phyloP scores from a whole-genome alignment of 2,797 vertebrate genomes.

The Phoebastria nigripes region DNA sequence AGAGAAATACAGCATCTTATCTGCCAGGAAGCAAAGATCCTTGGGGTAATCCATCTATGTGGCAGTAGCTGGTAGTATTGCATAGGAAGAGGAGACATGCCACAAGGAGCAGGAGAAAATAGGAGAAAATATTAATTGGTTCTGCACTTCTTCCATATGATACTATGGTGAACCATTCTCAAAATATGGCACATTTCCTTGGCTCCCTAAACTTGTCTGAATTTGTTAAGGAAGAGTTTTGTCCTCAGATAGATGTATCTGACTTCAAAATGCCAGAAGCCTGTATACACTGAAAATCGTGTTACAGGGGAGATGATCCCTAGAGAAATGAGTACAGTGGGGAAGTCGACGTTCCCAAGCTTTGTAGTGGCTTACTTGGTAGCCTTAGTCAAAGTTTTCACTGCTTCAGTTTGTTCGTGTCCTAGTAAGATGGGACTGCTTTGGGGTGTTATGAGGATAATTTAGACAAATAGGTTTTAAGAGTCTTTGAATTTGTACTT shows the following conservation, averaged over 20 bases:
- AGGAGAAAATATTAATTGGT: background rate
- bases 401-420: background rate
- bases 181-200: background rate
- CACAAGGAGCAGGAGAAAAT: background rate
- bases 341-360: background rate
- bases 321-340: background rate
- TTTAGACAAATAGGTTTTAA: background rate
- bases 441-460: background rate
- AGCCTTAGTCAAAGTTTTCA: background rate
- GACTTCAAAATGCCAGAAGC: background rate
- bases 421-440: too few species aligned
- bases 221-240: background rate
- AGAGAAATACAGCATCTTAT: background rate
- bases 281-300: background rate
- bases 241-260: background rate
- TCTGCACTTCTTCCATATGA: background rate
- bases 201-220: background rate
- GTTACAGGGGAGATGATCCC: background rate
- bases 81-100: background rate
- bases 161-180: background rate
- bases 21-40: background rate
- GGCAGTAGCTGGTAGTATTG: background rate
- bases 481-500: background rate
- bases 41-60: background rate
- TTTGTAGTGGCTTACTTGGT: background rate